Percentiles rank a stretch among this genome's conserved stretches.
phyloP scores from a whole-genome alignment of 2,113 vertebrate genomes.

The Pseudopodoces humilis region DNA sequence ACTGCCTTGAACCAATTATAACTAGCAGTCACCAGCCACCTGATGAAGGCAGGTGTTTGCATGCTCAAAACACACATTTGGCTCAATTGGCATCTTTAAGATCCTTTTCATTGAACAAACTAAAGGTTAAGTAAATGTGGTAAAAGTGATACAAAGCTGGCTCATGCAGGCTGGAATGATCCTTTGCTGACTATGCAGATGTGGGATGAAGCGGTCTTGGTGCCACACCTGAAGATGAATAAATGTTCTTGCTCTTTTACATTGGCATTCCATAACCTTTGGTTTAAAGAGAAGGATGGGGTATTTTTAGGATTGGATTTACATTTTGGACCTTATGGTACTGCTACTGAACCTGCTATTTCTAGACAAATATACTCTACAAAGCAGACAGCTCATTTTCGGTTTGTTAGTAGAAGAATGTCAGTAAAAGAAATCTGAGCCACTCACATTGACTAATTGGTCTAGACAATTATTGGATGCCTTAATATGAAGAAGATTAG shows the following conservation, averaged over 20 bases:
- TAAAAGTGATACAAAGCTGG: not conserved
- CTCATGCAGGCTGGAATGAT: not conserved
- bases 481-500: not conserved
- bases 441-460: slow-evolving; percentile 4
- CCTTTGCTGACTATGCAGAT: not conserved
- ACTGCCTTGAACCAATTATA: not conserved
- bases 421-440: not conserved
- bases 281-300: not conserved
- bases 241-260: not conserved
- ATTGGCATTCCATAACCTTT: not conserved
- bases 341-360: not conserved
- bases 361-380: not conserved
- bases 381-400: not conserved
- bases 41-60: not conserved
- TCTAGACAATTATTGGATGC: not conserved
- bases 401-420: not conserved
- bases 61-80: not conserved
- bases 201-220: not conserved
- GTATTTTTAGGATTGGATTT: not conserved
- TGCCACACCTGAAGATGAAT: not conserved
- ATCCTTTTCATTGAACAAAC: not conserved
- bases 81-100: not conserved
- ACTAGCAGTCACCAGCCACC: not conserved
- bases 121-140: not conserved
- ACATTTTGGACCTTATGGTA: not conserved